Evolutionary conservation across 2,888 invertebrate species (phyloP).

Genomic region (Agrochola lota): DNA sequence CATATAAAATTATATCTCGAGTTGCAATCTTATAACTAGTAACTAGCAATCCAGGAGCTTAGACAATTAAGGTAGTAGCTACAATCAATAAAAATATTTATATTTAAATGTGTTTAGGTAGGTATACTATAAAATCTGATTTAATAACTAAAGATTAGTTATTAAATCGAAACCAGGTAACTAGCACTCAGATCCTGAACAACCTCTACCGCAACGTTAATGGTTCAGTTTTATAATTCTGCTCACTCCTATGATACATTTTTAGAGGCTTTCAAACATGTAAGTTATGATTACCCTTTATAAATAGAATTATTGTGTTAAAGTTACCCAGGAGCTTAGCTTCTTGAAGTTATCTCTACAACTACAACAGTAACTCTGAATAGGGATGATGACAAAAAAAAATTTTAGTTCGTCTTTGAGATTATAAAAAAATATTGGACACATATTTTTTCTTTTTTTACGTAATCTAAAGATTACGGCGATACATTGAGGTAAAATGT

Average conservation of each 20-base stretch:
- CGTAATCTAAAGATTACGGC: too few species aligned
- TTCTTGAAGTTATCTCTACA: background rate
- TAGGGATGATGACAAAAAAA: too few species aligned
- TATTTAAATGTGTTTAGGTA: slow-evolving; percentile 11
- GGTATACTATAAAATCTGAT: slow-evolving; percentile 22
- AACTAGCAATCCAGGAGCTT: slow-evolving; percentile 8
- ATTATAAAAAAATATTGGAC: too few species aligned
- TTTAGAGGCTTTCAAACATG: slow-evolving; percentile 15
- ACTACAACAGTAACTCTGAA: background rate
- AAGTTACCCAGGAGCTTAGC: background rate
- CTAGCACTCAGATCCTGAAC: slow-evolving; percentile 59
- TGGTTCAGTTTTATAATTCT: slow-evolving; percentile 45
- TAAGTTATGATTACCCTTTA: background rate
- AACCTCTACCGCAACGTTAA: slow-evolving; percentile 42
- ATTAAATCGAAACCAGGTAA: slow-evolving; percentile 59
- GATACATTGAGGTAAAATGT: too few species aligned
- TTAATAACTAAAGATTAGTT: slow-evolving; percentile 38
- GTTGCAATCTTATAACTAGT: background rate
- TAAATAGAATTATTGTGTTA: background rate
- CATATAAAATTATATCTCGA: slow-evolving; percentile 2
- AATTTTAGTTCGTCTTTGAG: too few species aligned
- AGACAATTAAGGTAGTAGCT: background rate
- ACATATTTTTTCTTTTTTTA: too few species aligned
- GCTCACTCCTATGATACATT: slow-evolving; percentile 12
- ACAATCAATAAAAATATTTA: slow-evolving; percentile 2